Base-by-base conservation (phyloP, 1,140 invertebrate genomes). In the Carposina sasakii region DNA sequence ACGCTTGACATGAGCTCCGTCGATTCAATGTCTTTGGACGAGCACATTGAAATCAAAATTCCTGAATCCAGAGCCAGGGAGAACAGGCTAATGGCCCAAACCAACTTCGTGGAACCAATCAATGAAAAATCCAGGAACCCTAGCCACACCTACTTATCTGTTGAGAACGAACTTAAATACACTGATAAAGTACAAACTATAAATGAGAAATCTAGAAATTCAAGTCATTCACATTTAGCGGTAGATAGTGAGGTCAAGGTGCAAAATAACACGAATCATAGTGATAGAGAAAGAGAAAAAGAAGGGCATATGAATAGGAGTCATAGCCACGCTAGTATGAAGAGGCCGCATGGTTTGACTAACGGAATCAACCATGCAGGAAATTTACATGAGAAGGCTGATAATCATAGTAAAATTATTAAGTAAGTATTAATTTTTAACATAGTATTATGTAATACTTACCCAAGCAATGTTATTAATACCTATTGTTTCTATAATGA, bases 1-100 rank as follows among this genome's bases (percentile, higher is more conserved):
- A 86, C 85, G 0, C 37, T 86, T 13, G 85, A 86, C 52, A 68
- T 85, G 33, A 85, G 83, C 43, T 86, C 85, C n/a, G 79, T 85
- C 1, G 83, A 86, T 48, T 86, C 83, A 42, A 83, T 86, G 66
- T 86, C 85, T 0, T 40, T 86, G 23, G 85, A 86, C 41, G 85
- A 86, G 34, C 81, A 85, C 52, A 86, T 86, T 22, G 85, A 86
- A 52, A 85, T 86, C 54, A 85, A 85, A 46, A 85, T 86, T 13
- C 85, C 83, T 0, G 85, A 86, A 60, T 60, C 83, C 0, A 73
- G 83, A 46, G 81, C 67, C 8, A 57, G 76, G 48, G 85, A 86
- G 46, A 86, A 86, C 64, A 54, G 85, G 15, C 52, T 77, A 1
- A 76, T 86, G 73, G 77, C 82, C 0, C 81, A 86, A 48, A 81